Evolutionary conservation across 1,140 invertebrate species (phyloP), one percentile per base, ranked within the genome.

Genomic region (Trinorchestia longiramus): DNA sequence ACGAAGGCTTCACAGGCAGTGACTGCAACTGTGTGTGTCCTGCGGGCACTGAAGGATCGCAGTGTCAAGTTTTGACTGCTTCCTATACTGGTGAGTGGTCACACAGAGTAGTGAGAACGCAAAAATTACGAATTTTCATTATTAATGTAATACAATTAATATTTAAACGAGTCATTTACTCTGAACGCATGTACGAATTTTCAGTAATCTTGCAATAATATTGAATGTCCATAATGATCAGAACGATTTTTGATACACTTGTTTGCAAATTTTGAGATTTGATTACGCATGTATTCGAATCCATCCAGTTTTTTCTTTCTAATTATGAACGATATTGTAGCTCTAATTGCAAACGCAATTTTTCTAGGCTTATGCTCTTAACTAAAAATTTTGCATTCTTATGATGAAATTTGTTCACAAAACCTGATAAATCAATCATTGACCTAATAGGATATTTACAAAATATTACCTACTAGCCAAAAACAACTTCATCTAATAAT

Each of bases 1-100:
- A 96, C 96, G 87, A 77, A 19, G 96, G 96, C 43, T 96, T 42
- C 90, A 95, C 62, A 41, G 90, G 45, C 42, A 96, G 95, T 28
- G 43, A 96, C 42, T 96, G 96, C 87, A 8, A 28, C 41, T 96
- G 96, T 47, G 94, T 95, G n/a, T 96, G 96, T 41, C 96, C 96
- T 17, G 40, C 95, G 0, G 77, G 95, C n/a, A 96, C 95, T 0
- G 4, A 15, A 19, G 96, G 96, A 0, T 36, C 23, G 36, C 91
- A 95, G 42, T 96, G 96, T 41, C 95, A 96, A 42, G n/a, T 53
- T 6, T 41, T 90, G 62, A 28, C 0, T n/a, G 77, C 43, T 36
- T 41, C n/a, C 19, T 96, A 96, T 42, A 44, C 43, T 77, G 95
- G 95, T 95, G n/a, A 95, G 42, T 3, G 62, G 62, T 77, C 62